These are phyloP conservation scores for Alligator sinensis DNA, from an alignment of 2,113 vertebrate species.

Conservation along the genomic window DNA sequence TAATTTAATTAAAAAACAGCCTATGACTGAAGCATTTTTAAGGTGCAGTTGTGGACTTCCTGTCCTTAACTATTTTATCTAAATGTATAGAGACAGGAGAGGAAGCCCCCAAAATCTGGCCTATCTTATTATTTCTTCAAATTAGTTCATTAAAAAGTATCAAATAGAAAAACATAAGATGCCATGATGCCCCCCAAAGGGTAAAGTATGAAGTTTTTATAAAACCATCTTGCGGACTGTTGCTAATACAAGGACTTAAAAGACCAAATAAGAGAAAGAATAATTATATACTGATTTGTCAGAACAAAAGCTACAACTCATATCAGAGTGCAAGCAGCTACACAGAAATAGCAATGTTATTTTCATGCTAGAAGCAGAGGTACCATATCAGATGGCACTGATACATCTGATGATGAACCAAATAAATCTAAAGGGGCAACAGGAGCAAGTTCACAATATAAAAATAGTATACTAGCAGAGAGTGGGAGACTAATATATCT, in stretches of 20 bases:
- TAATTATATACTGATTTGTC: neutral
- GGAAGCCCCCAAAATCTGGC: neutral
- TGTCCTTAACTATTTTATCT: neutral
- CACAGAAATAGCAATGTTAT: neutral
- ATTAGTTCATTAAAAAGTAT: neutral
- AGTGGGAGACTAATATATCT: neutral
- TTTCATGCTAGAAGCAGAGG: conserved; percentile 6
- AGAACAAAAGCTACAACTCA: conserved; percentile 2
- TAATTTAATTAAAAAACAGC: conserved; percentile 21
- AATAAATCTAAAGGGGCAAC: conserved; percentile 49
- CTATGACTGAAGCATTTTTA: neutral
- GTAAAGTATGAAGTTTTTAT: conserved; percentile 26
- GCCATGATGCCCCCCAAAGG: neutral
- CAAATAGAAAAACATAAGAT: neutral
- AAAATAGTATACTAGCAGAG: conserved; percentile 20
- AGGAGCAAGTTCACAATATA: conserved; percentile 7
- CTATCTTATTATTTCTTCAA: conserved; percentile 5
- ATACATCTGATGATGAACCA: conserved; percentile 24
- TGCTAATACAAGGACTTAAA: conserved; percentile 2
- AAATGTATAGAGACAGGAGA: neutral
- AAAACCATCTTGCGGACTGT: conserved; percentile 11
- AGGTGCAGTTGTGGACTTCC: neutral
- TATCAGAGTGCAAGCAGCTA: neutral
- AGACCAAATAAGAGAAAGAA: conserved; percentile 33
- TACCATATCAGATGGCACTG: conserved; percentile 20